Base-by-base conservation (phyloP, 2,113 vertebrate genomes). In the Ictalurus furcatus region DNA sequence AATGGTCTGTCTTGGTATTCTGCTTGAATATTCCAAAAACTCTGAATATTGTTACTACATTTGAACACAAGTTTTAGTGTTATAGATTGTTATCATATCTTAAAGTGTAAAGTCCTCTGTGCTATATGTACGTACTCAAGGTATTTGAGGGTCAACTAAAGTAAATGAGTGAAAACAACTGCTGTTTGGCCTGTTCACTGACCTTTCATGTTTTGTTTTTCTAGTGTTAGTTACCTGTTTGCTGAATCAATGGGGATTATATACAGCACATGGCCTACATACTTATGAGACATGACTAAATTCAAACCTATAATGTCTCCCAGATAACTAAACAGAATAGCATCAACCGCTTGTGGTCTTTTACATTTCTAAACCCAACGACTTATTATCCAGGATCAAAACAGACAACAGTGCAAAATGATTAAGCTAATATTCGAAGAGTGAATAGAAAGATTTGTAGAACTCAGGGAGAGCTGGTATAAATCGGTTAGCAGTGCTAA, bases 141-240 rank as follows among this genome's bases (percentile, higher is more conserved):
- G 14, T 11, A 59, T 34, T 34, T 82, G n/a, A 82, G 30, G 54
- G 80, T 23, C 28, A 82, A 54, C 54, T 58, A 0, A 17, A n/a
- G 56, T 65, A 28, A 63, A 44, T n/a, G 25, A 28, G 6, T 79
- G 23, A 78, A 14, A 54, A n/a, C 25, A 37, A n/a, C 59, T 25
- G 56, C 17, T 84, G 59, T 84, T 84, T 44, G 59, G 37, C 48
- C 59, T 63, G 82, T 84, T 84, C 61, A 84, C 4, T 84, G 34
- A 65, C 58, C 82, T 48, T 65, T 65, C 25, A 28, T 84, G 59
- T 48, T 84, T 37, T 63, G 28, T 84, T 58, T 74, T 52, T 28
- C 23, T 14, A 83, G 30, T 61, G 19, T 63, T 84, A 37, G 19
- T 34, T 37, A 25, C 56, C 34, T 65, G 37, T 65, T 65, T 65